Evolutionary conservation across 2,113 vertebrate genomes (phyloP), one percentile per base, ranked within the genome.

Genomic region (Benitochromis conjunctus): DNA sequence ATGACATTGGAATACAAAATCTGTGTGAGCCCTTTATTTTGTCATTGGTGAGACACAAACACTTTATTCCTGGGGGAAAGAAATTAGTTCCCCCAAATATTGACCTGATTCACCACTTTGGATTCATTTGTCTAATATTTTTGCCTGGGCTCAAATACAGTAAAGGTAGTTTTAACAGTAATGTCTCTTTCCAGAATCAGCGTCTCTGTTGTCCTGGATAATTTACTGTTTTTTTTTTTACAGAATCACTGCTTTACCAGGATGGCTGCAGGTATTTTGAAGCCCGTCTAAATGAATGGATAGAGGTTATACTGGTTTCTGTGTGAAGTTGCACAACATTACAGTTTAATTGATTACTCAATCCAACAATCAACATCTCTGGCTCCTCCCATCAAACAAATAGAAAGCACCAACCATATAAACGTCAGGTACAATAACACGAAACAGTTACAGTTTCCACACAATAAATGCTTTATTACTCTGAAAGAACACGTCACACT

Each of bases 391-490:
- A 48, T 64, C 19, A 64, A 64, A 38, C 60, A 64, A 64, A 64
- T 64, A 64, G 6, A 64, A 64, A 76, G 24, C 5, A 29, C 26
- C 16, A 34, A n/a, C 26, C 9, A 34, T 29, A 31, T 76, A n/a
- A 76, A 76, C 53, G 71, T 11, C 9, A n/a, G 9, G 12, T 53
- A 34, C 10, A 53, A 19, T 76, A 43, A 81, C 19, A 79, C 55
- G 46, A 64, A 8, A 57, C 26, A 34, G 9, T 76, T n/a, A 9
- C 1, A 1, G 2, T 77, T 83, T 92, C 58, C 86, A 88, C 92
- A 93, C 91, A 82, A 69, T 85, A 92, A 78, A 89, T 80, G 83
- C 34, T 95, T 94, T 94, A 92, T 91, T 90, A 89, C 77, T 85
- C 82, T 26, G 81, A 89, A 76, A 88, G 54, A 79, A 92, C 88